Evolutionary conservation across 2,888 invertebrate species (phyloP), one percentile per base, ranked within the genome.

Genomic region (Ennomos fuscantarius): DNA sequence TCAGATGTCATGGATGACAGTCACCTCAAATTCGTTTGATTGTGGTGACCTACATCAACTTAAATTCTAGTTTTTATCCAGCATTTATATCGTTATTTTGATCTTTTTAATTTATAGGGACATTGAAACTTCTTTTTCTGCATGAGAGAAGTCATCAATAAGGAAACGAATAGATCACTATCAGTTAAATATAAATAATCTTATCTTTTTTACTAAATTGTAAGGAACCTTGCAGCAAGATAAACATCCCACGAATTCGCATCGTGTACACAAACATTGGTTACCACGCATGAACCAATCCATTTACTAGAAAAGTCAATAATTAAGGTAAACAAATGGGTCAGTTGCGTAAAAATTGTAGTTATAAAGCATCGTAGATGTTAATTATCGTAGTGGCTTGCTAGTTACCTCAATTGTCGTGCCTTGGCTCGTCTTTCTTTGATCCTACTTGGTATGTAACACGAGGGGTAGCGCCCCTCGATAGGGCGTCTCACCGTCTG

Each of bases 391-490:
- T 24, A 9, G 11, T 69, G 24, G 24, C 24, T 24, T 24, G 24
- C 24, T 6, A 68, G 72, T 83, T 81, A 89, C 89, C 93, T 93
- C 61, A 93, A 73, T 46, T 94, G 94, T 79, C 93, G 94, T 6
- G 94, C 94, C 78, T 95, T 95, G 0, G 94, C 94, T 66, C 94
- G 92, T 59, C 97, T 93, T 70, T 97, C 96, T 70, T 96, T 96
- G 49, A 97, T 87, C 65, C 97, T 94, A 62, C 93, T 93, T 42
- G 91, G 92, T 70, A 94, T 93, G 61, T 96, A 96, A 81, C 97
- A 97, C n/a, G 96, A 94, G 48, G 97, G 97, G 78, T 94, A 94
- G 69, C 93, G 93, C 57, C 97, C 97, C 76, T 95, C 96, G 58
- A 96, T 92, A 50, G 95, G 93, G 70, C 93, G 93, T 81, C 95